Evolutionary conservation across 2,113 vertebrate species (phyloP).

Genomic region (Oxygymnocypris stewartii): DNA sequence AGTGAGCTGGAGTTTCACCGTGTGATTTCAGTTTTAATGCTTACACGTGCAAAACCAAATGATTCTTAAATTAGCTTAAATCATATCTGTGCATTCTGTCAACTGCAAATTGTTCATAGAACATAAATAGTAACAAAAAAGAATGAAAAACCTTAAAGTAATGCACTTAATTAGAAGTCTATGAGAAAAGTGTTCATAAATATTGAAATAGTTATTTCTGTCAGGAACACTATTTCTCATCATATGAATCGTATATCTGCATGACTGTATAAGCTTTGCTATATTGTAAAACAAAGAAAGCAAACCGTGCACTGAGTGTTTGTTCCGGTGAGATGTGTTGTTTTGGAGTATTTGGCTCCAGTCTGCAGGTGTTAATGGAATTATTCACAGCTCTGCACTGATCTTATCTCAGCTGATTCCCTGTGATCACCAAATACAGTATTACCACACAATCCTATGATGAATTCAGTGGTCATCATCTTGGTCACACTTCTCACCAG

Average conservation of each 20-base stretch:
- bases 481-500: neutral
- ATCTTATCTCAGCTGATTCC: neutral
- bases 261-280: neutral
- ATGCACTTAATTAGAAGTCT: neutral
- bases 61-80: neutral
- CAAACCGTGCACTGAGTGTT: neutral
- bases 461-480: neutral
- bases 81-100: neutral
- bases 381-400: neutral
- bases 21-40: conserved; percentile 4
- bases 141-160: neutral
- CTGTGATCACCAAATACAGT: neutral
- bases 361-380: neutral
- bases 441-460: neutral
- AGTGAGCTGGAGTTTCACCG: neutral
- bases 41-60: neutral
- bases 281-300: neutral
- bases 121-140: neutral
- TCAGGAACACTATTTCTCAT: neutral
- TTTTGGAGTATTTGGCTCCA: neutral
- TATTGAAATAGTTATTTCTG: neutral
- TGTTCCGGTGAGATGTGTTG: neutral
- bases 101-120: neutral
- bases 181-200: neutral
- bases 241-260: neutral